Base-by-base conservation (phyloP, 2,113 vertebrate genomes). In the Paracanthobrama guichenoti region DNA sequence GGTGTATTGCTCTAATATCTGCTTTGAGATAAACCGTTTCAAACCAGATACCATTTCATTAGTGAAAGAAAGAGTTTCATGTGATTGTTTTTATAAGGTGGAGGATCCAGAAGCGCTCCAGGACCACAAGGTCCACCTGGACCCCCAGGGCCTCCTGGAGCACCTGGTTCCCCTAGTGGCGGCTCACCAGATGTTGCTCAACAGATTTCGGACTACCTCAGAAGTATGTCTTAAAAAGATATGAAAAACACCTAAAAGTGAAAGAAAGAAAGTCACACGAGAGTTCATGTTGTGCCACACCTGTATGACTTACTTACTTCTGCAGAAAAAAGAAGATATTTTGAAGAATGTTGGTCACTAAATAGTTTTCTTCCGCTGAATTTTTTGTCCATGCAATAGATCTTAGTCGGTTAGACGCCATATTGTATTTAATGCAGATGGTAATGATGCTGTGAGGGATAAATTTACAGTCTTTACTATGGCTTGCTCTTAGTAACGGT, bases 171-270 rank as follows among this genome's bases (percentile, higher is more conserved):
- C 1, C 88, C 90, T 28, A 91, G 91, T 76, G 84, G 87, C 13
- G 66, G 85, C 20, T 48, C 82, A 84, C 84, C 87, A 53, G 94
- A 96, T 87, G 86, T 97, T 88, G 93, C 94, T 82, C 95, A 94
- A 69, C 95, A 96, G 79, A 81, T 98, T 55, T 80, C 92, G 13
- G 95, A 98, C 24, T 97, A 96, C 87, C 92, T 98, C 84, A 95
- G 96, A 89, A 96, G 97, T 99, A 90, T 94, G 96, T 91, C 7
- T 24, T 81, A 28, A 26, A 6, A 42, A 18, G 4, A 71, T 1
- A 31, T 57, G 18, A 57, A 7, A 6, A 18, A 67, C 16, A 35
- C 3, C 16, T 35, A 11, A 67, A 39, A 39, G 28, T 31, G 16
- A 67, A 20, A 18, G 18, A 55, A 55, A 20, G 6, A 20, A 7